Evolutionary conservation across 2,113 vertebrate species (phyloP).

Genomic region (Hyperoodon ampullatus): DNA sequence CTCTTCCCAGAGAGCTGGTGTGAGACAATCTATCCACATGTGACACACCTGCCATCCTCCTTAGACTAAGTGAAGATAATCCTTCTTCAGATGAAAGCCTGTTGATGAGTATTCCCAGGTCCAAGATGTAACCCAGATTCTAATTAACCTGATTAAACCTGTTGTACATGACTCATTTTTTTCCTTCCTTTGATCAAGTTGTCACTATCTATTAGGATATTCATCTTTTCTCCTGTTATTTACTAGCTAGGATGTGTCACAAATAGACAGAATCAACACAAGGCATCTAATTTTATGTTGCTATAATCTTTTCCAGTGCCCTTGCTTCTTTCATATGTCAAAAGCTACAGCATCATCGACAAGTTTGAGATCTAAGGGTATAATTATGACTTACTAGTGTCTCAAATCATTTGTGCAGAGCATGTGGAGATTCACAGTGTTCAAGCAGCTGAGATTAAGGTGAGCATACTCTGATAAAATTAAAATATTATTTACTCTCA

Average conservation of each 20-base stretch:
- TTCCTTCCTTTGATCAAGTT: neutral
- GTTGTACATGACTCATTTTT: neutral
- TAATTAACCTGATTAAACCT: conserved; percentile 33
- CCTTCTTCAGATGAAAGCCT: conserved; percentile 46
- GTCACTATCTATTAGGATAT: conserved; percentile 55
- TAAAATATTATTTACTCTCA: neutral
- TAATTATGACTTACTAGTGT: neutral
- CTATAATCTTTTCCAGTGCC: neutral
- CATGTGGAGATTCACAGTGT: neutral
- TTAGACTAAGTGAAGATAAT: neutral
- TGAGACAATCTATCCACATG: neutral
- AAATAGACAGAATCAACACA: neutral
- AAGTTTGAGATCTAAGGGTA: neutral
- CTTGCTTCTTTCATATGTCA: neutral
- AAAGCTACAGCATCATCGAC: neutral
- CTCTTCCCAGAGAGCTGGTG: neutral
- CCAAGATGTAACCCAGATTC: neutral
- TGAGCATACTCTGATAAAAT: neutral
- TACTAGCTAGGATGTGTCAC: neutral
- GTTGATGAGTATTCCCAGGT: neutral
- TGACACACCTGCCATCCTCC: neutral
- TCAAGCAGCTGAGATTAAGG: neutral
- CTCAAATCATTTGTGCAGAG: neutral
- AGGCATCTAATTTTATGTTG: neutral
- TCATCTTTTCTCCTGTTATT: conserved; percentile 44